Conservation (phyloP, 2,113 vertebrate genomes). For the Cryptomyrus ogoouensis region DNA sequence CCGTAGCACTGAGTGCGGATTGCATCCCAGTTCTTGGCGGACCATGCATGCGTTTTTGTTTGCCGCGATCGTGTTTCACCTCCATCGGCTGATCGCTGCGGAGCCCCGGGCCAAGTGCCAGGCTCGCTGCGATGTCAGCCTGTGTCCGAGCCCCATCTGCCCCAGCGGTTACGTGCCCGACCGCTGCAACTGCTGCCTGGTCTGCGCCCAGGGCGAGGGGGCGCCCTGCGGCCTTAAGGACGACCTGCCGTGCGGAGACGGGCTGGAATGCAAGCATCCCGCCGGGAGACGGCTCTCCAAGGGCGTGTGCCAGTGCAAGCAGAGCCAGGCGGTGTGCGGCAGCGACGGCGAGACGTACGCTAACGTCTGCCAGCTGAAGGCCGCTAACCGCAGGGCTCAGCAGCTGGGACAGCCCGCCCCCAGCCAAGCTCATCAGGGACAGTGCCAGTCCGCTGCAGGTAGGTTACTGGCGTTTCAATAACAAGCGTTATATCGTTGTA, state of each 20-base stretch:
- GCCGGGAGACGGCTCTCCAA: slow-evolving; percentile 56
- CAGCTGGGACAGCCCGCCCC: slow-evolving; percentile 62
- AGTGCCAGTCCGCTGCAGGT: slow-evolving; percentile 68
- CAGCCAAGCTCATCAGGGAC: slow-evolving; percentile 70
- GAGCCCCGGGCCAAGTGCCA: slow-evolving; percentile 57
- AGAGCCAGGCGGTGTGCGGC: slow-evolving; percentile 69
- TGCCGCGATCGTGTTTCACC: slow-evolving; percentile 31
- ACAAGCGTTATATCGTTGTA: background rate
- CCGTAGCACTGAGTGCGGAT: background rate
- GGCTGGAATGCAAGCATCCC: slow-evolving; percentile 68
- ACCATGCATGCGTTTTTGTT: slow-evolving; percentile 45
- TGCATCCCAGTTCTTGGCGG: background rate
- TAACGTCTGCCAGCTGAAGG: slow-evolving; percentile 74
- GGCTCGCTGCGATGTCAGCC: slow-evolving; percentile 72
- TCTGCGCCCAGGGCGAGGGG: slow-evolving; percentile 75
- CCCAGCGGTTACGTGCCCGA: slow-evolving; percentile 77
- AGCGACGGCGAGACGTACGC: slow-evolving; percentile 80
- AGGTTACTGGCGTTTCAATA: slow-evolving; percentile 40
- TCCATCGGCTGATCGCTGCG: slow-evolving; percentile 37
- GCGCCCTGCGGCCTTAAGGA: slow-evolving; percentile 71
- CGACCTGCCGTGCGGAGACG: slow-evolving; percentile 73
- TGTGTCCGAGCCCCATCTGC: slow-evolving; percentile 77
- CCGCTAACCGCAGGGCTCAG: slow-evolving; percentile 67
- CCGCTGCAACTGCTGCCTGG: slow-evolving; percentile 81
- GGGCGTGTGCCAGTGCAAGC: slow-evolving; percentile 72